Base-by-base conservation (phyloP, 2,888 invertebrate species). In the Metellina segmentata region DNA sequence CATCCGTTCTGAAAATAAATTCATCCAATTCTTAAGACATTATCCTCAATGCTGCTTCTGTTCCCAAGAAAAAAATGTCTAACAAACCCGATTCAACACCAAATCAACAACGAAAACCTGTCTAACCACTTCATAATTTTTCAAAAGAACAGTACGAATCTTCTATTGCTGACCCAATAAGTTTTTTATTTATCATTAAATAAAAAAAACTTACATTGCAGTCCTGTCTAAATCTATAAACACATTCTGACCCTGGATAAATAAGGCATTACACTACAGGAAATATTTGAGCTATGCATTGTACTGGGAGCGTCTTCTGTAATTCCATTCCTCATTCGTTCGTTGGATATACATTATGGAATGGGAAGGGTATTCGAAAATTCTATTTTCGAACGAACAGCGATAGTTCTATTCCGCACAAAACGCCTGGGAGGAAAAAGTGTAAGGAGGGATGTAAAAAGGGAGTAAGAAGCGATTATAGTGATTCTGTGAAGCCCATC, bases 231-330 rank as follows among this genome's bases (percentile, higher is more conserved):
- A 78, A 78, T 52, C 70, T 49, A 72, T 82, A 82, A 82, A 72
- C 72, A 82, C 72, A 72, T 82, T 72, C 82, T 71, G 52, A 72
- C 49, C 19, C 78, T 51, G 20, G 71, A 71, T 82, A 82, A 82
- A 82, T 72, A 72, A 51, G 49, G 82, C 71, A 72, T 72, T 72
- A 82, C 82, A 72, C 78, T 19, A 0, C 51, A 16, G 82, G 71
- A 82, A 82, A 82, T 82, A 82, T 82, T 72, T 82, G 49, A 71
- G 77, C 51, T n/a, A 61, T 52, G 77, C 77, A 61, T 61, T 61
- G 61, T 61, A 11, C 82, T 49, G 0, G 71, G 6, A 52, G 82
- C 82, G 49, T 82, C 82, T 72, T 83, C 72, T 71, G 49, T 72
- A 83, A 83, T 72, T 74, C 82, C 71, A 83, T 83, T 83, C 72